phyloP scores from a whole-genome alignment of 2,797 vertebrate species.

The Falco naumanni region DNA sequence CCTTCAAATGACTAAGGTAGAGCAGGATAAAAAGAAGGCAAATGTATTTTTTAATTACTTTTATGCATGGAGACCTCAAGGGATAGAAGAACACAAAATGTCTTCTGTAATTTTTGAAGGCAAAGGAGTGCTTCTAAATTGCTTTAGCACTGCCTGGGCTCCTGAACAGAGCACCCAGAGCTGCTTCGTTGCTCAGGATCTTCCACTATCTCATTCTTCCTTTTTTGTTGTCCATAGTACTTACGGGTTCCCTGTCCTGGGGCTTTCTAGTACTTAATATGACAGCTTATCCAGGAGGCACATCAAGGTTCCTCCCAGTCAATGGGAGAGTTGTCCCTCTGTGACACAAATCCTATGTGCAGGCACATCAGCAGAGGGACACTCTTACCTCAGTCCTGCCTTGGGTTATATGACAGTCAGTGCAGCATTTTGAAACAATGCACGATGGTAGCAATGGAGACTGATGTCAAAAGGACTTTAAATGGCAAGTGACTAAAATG shows the following conservation, averaged over 20 bases:
- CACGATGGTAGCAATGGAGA: background rate
- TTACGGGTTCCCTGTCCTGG: background rate
- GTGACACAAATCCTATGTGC: background rate
- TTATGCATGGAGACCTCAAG: background rate
- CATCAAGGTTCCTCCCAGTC: background rate
- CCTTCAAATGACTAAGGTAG: background rate
- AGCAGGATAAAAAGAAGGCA: background rate
- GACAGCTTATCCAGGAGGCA: background rate
- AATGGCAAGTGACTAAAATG: background rate
- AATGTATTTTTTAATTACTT: conserved; percentile 17
- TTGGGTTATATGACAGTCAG: background rate
- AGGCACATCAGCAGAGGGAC: background rate
- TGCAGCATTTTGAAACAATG: conserved; percentile 1
- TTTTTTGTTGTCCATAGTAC: background rate
- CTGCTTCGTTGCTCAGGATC: background rate
- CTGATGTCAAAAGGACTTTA: background rate
- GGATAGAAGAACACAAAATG: background rate
- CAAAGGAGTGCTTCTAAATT: background rate
- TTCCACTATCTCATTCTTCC: background rate
- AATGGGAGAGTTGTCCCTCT: background rate
- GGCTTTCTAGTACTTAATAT: background rate
- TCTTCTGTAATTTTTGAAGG: background rate
- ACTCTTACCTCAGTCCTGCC: background rate
- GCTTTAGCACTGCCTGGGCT: background rate
- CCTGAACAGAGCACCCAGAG: background rate